phyloP scores from a whole-genome alignment of 2,113 vertebrate genomes.

The Solea solea region DNA sequence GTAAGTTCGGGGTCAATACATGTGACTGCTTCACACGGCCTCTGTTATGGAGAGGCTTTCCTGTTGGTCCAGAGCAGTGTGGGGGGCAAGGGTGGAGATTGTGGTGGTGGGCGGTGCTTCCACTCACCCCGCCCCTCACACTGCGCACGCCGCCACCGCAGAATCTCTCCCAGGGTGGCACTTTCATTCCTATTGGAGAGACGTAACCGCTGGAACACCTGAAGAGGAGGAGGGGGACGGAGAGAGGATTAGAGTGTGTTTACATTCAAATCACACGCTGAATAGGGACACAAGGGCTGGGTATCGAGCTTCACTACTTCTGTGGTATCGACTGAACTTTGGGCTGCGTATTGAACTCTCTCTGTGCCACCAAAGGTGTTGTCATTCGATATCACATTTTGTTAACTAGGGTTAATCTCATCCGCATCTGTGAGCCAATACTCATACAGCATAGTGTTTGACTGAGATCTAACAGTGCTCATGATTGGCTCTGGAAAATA shows the following conservation, averaged over 20 bases:
- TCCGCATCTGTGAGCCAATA: too few species aligned
- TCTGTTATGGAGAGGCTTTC: conserved; percentile 80
- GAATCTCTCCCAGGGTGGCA: conserved; percentile 85
- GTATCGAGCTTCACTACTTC: too few species aligned
- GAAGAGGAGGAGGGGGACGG: conserved; percentile 29
- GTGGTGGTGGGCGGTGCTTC: conserved; percentile 80
- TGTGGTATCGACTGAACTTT: too few species aligned
- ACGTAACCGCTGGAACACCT: conserved; percentile 88
- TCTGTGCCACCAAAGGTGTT: too few species aligned
- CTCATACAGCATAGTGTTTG: too few species aligned
- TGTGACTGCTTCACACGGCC: conserved; percentile 9
- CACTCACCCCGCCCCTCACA: conserved; percentile 85
- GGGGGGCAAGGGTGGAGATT: conserved; percentile 80
- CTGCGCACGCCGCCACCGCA: conserved; percentile 87
- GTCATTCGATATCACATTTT: too few species aligned
- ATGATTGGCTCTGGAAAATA: too few species aligned
- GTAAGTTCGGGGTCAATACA: conserved; percentile 3
- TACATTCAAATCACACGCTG: background rate
- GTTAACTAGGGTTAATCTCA: too few species aligned
- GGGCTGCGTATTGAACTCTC: too few species aligned
- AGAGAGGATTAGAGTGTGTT: background rate
- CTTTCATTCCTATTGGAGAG: conserved; percentile 85
- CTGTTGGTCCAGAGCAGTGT: conserved; percentile 85
- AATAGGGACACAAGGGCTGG: background rate
- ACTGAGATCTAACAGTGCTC: too few species aligned